Evolutionary conservation across 53 echinoderm and acorn worm species (phyloP), one percentile per base, ranked within the genome.

Genomic region (Paelopatides confundens): DNA sequence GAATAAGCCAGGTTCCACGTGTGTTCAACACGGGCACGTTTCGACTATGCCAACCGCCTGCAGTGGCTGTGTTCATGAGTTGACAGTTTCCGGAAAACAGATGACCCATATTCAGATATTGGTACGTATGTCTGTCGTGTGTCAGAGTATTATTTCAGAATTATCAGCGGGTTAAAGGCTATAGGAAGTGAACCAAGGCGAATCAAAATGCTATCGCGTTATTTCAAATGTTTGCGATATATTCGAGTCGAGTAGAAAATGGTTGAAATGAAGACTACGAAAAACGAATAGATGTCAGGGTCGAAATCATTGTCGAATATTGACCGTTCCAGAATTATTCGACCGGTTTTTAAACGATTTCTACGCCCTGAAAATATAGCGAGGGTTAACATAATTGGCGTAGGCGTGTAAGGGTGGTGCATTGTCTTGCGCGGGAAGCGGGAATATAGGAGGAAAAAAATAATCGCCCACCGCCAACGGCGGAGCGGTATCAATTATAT

Each of bases 261-360:
- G 43, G 43, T 1, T 43, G 12, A 43, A 43, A 43, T 43, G 43
- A 10, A 43, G 43, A 43, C 8, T 43, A 43, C 8, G 8, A 12
- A 12, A 43, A 12, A 12, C 43, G 43, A 43, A 43, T 43, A 43
- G 43, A 18, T 23, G 21, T 58, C 58, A 21, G 58, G 6, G n/a
- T n/a, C 21, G 58, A 58, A 18, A 21, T 6, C 58, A 58, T 58
- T 58, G 58, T 58, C 58, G 17, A 21, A 4, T 17, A 58, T 58
- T 58, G 58, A 23, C n/a, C 24, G 58, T 58, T 58, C 58, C 58
- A 6, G 58, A 6, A 4, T 23, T 6, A 21, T 58, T 58, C 58
- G 58, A 58, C n/a, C n/a, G 58, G 58, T 58, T 58, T 58, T 58
- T 58, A 58, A 58, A 21, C 58, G n/a, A 58, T 58, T 58, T 58